Base-by-base conservation (phyloP, 2,888 invertebrate genomes). In the Ernsta delagoae region DNA sequence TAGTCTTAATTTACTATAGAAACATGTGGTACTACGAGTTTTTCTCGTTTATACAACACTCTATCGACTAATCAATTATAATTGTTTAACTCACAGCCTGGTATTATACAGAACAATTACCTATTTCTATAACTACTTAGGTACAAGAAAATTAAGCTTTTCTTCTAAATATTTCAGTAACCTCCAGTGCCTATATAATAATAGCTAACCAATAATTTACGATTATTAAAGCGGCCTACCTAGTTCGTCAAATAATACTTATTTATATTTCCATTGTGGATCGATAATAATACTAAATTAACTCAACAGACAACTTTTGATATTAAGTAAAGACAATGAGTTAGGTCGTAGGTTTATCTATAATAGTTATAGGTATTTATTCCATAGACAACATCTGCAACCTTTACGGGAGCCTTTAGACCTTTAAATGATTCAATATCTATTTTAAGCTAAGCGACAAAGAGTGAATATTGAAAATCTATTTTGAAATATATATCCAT, bases 21-120 rank as follows among this genome's bases (percentile, higher is more conserved):
- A 65, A 70, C 70, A n/a, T 34, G 69, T 67, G 59, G 31, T 43
- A 67, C 57, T 70, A 70, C 68, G 31, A 57, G 70, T 66, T 73
- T 65, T 70, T 72, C 68, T 48, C 39, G 68, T 68, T 62, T 68
- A 62, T 5, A n/a, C 56, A 36, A 59, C 48, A 70, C 36, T 36
- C 16, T 56, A 6, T 34, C 16, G 34, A 16, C 34, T 31, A 36
- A 50, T 24, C 12, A 8, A 59, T 69, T 64, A 53, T 6, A 16
- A 36, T 8, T 12, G 8, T 8, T 3, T 12, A 12, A 59, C 57
- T 39, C 8, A 12, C 9, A 36, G 34, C 56, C 53, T 24, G 24
- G 8, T 5, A 36, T 12, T 12, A 54, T 11, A 54, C 31, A 11
- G 24, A 34, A 54, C 54, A 54, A 53, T 41, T 11, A n/a, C n/a